Conservation (phyloP, 2,888 invertebrate genomes). For the Urechis unicinctus region DNA sequence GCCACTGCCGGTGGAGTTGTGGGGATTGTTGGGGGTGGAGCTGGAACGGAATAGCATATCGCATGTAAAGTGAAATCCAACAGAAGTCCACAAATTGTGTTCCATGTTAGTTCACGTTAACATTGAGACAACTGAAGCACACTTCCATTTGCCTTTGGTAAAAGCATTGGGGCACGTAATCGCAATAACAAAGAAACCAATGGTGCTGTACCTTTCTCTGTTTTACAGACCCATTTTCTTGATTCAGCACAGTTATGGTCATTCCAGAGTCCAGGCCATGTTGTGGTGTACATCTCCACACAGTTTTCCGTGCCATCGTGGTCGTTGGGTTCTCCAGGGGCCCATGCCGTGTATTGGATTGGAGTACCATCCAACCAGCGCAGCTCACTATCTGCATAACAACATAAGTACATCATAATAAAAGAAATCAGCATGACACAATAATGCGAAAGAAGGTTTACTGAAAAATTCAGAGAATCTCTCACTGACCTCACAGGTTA, state of each 20-base stretch:
- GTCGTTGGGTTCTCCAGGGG: conserved; percentile 13
- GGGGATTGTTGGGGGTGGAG: neutral
- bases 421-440: too few relatives aligned
- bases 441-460: too few relatives aligned
- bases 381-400: neutral
- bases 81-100: too few relatives aligned
- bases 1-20: neutral
- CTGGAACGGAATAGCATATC: neutral
- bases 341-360: conserved; percentile 2
- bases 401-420: too few relatives aligned
- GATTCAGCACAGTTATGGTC: neutral
- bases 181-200: too few relatives aligned
- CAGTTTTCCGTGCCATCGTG: conserved; percentile 6
- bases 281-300: conserved; percentile 3
- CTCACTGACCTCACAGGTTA: too few relatives aligned
- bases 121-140: too few relatives aligned
- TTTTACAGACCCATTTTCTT: conserved; percentile 7
- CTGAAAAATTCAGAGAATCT: too few relatives aligned
- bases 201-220: neutral
- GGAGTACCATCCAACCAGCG: conserved; percentile 7
- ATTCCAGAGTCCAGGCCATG: conserved; percentile 9
- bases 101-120: too few relatives aligned
- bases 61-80: neutral
- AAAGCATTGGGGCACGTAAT: too few relatives aligned
- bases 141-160: too few relatives aligned